Conservation (phyloP, 2,113 vertebrate genomes). For the Calidris pugnax region DNA sequence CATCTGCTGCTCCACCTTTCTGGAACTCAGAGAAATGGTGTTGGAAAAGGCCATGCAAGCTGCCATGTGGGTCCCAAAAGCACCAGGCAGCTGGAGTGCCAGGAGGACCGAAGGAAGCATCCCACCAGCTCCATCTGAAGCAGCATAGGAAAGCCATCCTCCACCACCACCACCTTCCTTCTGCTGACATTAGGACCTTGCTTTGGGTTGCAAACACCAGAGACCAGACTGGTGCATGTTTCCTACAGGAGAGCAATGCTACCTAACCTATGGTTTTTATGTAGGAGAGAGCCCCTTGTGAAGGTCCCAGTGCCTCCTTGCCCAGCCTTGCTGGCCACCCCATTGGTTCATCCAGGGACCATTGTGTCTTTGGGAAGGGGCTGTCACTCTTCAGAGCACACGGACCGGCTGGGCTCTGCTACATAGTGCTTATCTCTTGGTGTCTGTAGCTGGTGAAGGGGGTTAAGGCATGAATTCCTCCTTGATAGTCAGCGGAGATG, state of each 20-base stretch:
- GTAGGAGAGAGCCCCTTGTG: not conserved
- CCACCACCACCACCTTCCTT: not conserved
- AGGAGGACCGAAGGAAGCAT: not conserved
- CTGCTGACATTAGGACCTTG: not conserved
- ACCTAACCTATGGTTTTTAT: not conserved
- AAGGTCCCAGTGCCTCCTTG: not conserved
- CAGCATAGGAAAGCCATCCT: not conserved
- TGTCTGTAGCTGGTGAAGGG: not conserved
- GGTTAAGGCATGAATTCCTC: conserved; percentile 87
- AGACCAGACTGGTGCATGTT: not conserved
- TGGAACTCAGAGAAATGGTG: not conserved
- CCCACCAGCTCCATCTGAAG: not conserved
- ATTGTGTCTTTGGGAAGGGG: not conserved
- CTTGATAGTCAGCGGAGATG: conserved; percentile 87
- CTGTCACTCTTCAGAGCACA: not conserved
- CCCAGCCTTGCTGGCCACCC: not conserved
- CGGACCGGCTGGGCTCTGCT: not conserved
- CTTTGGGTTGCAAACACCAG: not conserved
- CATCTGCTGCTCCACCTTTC: not conserved
- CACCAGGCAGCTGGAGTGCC: not conserved
- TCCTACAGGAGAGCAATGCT: not conserved
- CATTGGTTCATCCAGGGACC: not conserved
- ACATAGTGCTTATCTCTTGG: conserved; percentile 33
- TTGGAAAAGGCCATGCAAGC: not conserved
- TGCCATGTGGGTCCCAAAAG: not conserved